phyloP scores from a whole-genome alignment of 2,113 vertebrate species.

The Cebus imitator region DNA sequence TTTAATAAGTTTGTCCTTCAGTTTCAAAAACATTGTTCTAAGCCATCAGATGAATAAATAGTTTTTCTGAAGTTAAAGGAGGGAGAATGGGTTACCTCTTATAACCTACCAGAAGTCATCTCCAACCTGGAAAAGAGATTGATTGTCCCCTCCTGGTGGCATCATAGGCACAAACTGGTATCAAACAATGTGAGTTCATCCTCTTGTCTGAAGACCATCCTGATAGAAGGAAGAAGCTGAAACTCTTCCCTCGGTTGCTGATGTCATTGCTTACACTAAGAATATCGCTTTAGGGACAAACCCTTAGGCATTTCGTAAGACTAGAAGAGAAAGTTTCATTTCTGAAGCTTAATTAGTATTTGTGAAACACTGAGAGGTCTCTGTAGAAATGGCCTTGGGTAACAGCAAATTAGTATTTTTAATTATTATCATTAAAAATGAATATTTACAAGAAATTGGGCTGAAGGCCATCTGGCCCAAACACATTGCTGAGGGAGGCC shows the following conservation, averaged over 20 bases:
- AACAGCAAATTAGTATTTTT: constrained; percentile 67
- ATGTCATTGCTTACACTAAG: not conserved
- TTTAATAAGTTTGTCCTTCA: not conserved
- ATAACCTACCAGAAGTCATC: not conserved
- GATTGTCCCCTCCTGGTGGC: not conserved
- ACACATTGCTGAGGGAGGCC: constrained; percentile 10
- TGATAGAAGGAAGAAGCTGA: not conserved
- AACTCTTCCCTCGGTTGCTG: not conserved
- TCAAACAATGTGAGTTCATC: not conserved
- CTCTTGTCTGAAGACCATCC: not conserved
- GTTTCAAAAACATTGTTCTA: not conserved
- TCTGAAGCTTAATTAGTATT: constrained; percentile 67
- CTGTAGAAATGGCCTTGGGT: constrained; percentile 42
- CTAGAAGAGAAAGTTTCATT: constrained; percentile 44
- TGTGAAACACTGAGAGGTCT: constrained; percentile 46
- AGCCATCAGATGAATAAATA: not conserved
- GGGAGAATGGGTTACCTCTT: not conserved
- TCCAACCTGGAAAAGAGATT: not conserved
- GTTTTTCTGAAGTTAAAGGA: not conserved
- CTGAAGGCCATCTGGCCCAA: constrained; percentile 62
- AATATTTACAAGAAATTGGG: constrained; percentile 68
- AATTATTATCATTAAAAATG: constrained; percentile 74
- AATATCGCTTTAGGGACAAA: constrained; percentile 19
- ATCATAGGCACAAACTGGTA: not conserved
- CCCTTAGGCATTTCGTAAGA: not conserved